Evolutionary conservation across 2,888 invertebrate genomes (phyloP), one percentile per base, ranked within the genome.

Genomic region (Noctua janthina): DNA sequence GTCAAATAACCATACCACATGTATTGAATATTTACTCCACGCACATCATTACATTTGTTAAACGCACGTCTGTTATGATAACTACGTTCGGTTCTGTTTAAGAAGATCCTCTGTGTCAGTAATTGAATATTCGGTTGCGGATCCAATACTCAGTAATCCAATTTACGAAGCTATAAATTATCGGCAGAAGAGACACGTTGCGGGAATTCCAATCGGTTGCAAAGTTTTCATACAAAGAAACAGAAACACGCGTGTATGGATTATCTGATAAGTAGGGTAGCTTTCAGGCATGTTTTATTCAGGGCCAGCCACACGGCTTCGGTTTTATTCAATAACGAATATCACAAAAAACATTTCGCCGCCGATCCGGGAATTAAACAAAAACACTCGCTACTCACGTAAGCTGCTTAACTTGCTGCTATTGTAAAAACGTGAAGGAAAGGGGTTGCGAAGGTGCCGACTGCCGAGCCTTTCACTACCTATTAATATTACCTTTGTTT

Each of bases 391-490:
- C 17, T 56, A 62, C 62, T 76, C 76, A 59, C 72, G 71, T 86
- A 89, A 88, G 85, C 88, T 67, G 86, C 88, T 89, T 88, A 82
- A 59, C 84, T 84, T 75, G 69, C 76, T 71, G 59, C 84, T 64
- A 17, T 73, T 83, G 89, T 76, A 75, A 72, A 66, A 83, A 81
- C 68, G 69, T 75, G 46, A 54, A 69, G 83, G 77, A 69, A 54
- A 86, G 79, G 89, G 87, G 83, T 83, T 81, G 78, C 54, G 80
- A 39, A 59, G 71, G 68, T 35, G 69, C 51, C 71, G 43, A 0
- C 46, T 35, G 82, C 11, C 74, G 76, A 49, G 75, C 69, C 54
- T n/a, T 29, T 39, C 74, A 20, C 49, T 59, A 51, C 79, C 80
- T 74, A 70, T 75, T 83, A 78, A 49, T 54, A 74, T 56, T 74